Base-by-base conservation (phyloP, 1,140 invertebrate genomes). In the Leguminivora glycinivorella region DNA sequence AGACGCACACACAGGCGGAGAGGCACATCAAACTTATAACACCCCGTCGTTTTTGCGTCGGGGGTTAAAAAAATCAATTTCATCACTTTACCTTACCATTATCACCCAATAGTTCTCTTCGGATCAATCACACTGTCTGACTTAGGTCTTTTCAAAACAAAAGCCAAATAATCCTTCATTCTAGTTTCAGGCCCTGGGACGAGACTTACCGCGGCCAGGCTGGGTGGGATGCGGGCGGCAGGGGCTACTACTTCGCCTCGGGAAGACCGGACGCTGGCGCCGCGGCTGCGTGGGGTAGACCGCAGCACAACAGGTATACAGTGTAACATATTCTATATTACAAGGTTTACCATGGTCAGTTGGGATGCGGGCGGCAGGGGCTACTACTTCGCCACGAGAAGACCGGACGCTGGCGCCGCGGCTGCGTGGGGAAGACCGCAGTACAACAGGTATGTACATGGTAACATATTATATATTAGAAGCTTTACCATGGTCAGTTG, bases 101-200 rank as follows among this genome's bases (percentile, higher is more conserved):
- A n/a, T n/a, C n/a, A n/a, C n/a, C n/a, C n/a, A n/a, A n/a, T n/a
- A n/a, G n/a, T n/a, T n/a, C n/a, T n/a, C n/a, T n/a, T n/a, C n/a
- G n/a, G n/a, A n/a, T n/a, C n/a, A n/a, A n/a, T n/a, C n/a, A n/a
- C n/a, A n/a, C n/a, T n/a, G n/a, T n/a, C n/a, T n/a, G n/a, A n/a
- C n/a, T n/a, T n/a, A n/a, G n/a, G n/a, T n/a, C n/a, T n/a, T n/a
- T n/a, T n/a, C n/a, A n/a, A n/a, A n/a, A n/a, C n/a, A n/a, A n/a
- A n/a, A n/a, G n/a, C n/a, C n/a, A n/a, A n/a, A n/a, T n/a, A n/a
- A n/a, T n/a, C n/a, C n/a, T n/a, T n/a, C n/a, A n/a, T n/a, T n/a
- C n/a, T n/a, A 92, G 91, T 87, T 93, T 92, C 83, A 89, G 92
- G 70, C 92, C 92, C 0, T 93, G 92, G 91, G 92, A 93, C 70